Evolutionary conservation across 2,113 vertebrate genomes (phyloP), one percentile per base, ranked within the genome.

Genomic region (Perca schrenkii): DNA sequence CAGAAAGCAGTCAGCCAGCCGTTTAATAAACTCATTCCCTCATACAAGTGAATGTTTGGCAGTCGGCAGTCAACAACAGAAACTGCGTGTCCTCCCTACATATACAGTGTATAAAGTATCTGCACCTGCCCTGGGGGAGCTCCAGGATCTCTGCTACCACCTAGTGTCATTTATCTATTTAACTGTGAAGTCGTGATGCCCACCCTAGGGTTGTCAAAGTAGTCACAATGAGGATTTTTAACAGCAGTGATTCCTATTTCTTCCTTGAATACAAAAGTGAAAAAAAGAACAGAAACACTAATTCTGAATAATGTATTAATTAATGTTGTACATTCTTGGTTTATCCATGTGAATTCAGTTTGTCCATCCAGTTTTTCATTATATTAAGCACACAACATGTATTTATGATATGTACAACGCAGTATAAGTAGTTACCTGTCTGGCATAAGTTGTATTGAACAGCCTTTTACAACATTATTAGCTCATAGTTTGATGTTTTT

Each of bases 161-260:
- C 93, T 94, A 92, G 90, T 94, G 92, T 92, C 84, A 91, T 90
- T 88, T 77, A 87, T 86, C 86, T 84, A 77, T 47, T 90, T 71
- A 84, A 85, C 70, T 62, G 69, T 40, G 8, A 83, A 58, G 65
- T 36, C 8, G 13, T 62, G 83, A 84, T 8, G 28, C 65, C 84
- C 74, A 43, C 76, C 79, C 67, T 64, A 1, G 72, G 83, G 52
- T 68, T 74, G 31, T 69, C 46, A 40, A 17, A 19, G 36, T 36
- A 47, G 64, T 77, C 34, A 64, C 63, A 40, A 40, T 46, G 21
- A 31, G 25, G 57, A 67, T 13, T 58, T 49, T 13, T 14, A 28
- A 34, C 31, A 21, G 36, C 70, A 58, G 16, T 61, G 47, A 80
- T 70, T 68, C 58, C 22, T 25, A 3, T 74, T 50, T n/a, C 15